phyloP scores from a whole-genome alignment of 2,797 vertebrate genomes.

The Neosilurus mollespiculum region DNA sequence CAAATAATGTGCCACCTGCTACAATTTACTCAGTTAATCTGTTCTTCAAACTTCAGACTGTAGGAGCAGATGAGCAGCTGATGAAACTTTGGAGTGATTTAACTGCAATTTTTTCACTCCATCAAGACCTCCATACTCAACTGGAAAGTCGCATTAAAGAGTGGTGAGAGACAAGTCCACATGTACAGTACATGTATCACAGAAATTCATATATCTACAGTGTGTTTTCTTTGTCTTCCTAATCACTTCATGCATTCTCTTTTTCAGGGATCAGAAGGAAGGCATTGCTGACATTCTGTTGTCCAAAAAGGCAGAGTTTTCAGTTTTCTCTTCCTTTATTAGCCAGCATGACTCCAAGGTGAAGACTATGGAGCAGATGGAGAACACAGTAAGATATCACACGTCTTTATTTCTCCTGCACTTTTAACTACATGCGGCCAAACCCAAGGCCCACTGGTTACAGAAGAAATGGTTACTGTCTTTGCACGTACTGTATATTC shows the following conservation, averaged over 20 bases:
- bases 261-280: slow-evolving; percentile 83
- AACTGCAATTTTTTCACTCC: slow-evolving; percentile 83
- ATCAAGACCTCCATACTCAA: slow-evolving; percentile 82
- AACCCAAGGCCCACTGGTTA: not conserved
- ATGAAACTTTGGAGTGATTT: slow-evolving; percentile 83
- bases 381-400: slow-evolving; percentile 61
- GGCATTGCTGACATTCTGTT: slow-evolving; percentile 89
- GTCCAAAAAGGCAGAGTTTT: slow-evolving; percentile 80
- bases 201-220: not conserved
- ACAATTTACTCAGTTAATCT: not conserved
- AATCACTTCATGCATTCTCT: not conserved
- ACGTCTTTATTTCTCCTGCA: slow-evolving; percentile 6
- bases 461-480: not conserved
- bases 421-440: slow-evolving; percentile 7
- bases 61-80: slow-evolving; percentile 77
- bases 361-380: slow-evolving; percentile 83
- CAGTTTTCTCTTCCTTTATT: slow-evolving; percentile 84
- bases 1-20: not conserved
- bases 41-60: slow-evolving; percentile 51
- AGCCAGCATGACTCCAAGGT: slow-evolving; percentile 86
- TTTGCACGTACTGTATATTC: not conserved
- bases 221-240: not conserved
- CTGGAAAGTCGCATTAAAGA: slow-evolving; percentile 81
- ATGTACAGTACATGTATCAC: not conserved
- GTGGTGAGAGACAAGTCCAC: slow-evolving; percentile 71